A percentile compares a stretch with the other conserved stretches of the same genome.
phyloP scores from a whole-genome alignment of 2,113 vertebrate genomes.

The Oenanthe oenanthe region DNA sequence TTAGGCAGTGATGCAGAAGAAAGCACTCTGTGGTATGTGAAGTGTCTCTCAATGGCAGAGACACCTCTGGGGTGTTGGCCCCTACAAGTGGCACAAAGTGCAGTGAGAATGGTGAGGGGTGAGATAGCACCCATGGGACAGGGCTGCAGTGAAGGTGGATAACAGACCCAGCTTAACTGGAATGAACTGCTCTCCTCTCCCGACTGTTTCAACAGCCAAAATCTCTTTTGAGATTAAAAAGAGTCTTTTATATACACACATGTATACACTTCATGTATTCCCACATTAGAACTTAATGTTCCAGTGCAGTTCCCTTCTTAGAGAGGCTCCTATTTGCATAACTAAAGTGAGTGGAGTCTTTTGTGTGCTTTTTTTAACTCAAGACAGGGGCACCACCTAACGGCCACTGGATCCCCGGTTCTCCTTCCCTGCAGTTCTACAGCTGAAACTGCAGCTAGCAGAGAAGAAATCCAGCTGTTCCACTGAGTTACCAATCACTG shows the following conservation, averaged over 20 bases:
- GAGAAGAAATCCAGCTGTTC: not conserved
- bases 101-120: not conserved
- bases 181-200: not conserved
- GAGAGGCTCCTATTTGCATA: not conserved
- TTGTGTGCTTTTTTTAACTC: not conserved
- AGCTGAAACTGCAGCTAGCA: fast-evolving
- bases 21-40: not conserved
- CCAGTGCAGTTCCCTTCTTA: not conserved
- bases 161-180: not conserved
- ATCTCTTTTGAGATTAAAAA: not conserved
- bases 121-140: not conserved
- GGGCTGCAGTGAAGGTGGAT: not conserved
- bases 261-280: not conserved
- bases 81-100: not conserved
- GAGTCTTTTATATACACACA: not conserved
- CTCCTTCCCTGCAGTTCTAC: not conserved
- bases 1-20: not conserved
- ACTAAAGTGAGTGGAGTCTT: not conserved
- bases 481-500: fast-evolving
- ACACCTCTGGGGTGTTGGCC: fast-evolving
- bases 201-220: not conserved
- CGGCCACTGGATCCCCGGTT: not conserved
- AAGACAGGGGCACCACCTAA: conserved; percentile 67
- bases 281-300: not conserved
- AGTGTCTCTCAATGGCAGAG: not conserved